Evolutionary conservation across 2,797 vertebrate species (phyloP), one percentile per base, ranked within the genome.

Genomic region (Paguma larvata): DNA sequence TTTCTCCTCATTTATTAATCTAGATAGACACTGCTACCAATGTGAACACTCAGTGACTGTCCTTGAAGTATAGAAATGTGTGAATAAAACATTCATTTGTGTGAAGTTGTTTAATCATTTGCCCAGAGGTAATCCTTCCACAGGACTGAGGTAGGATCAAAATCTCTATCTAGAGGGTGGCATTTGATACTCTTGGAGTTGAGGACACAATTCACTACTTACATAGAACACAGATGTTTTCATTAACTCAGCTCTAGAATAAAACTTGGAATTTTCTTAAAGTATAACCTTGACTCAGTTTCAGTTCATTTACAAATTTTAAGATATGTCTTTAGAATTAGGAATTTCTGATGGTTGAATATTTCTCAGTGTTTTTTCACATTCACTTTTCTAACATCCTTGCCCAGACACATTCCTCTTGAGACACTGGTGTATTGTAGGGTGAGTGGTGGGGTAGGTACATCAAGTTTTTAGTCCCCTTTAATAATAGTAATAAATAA

Each of bases 221-320:
- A 19, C 85, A 23, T 25, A 70, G 38, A 67, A n/a, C 30, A 85
- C 15, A 79, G 51, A 32, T 68, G n/a, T 91, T 94, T 95, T 75
- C 21, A 78, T 34, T 95, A 88, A 59, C 82, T 91, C 95, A 51
- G 16, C 48, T 87, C 51, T 63, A 34, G 11, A 82, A 89, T 80
- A 84, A 84, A 94, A 87, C 72, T 59, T 78, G 14, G 32, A 87
- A 91, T 90, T 92, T 90, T 41, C 63, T 96, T 53, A 89, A 21
- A 48, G 38, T 14, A 38, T 87, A 93, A 88, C 53, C 11, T 80
- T 46, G 82, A n/a, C n/a, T 85, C 38, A 38, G 73, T 73, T 18
- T 56, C 21, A 75, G 83, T 77, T 96, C 41, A 85, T 67, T 75
- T 92, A 46, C 0, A 92, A 41, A 77, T 82, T 91, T 96, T 86